phyloP scores from a whole-genome alignment of 2,888 invertebrate species.

The Teleiodes luculella region DNA sequence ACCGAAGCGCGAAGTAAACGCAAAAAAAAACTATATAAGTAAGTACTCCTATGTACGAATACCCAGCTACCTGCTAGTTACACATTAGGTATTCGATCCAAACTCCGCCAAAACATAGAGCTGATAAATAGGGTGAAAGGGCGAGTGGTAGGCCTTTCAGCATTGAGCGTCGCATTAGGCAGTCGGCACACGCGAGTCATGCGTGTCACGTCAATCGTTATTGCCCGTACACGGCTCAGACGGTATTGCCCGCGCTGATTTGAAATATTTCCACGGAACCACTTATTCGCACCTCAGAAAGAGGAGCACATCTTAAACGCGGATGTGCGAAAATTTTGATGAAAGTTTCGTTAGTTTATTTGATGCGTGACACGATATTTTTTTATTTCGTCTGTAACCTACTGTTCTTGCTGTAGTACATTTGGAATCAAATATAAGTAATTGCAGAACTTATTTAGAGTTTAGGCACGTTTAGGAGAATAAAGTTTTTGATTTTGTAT shows the following conservation, averaged over 20 bases:
- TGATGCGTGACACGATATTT: too few species aligned
- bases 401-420: too few species aligned
- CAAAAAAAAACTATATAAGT: too few species aligned
- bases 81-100: slow-evolving; percentile 29
- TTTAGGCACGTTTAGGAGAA: too few species aligned
- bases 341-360: too few species aligned
- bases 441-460: too few species aligned
- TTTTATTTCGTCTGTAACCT: too few species aligned
- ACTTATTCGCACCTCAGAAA: slow-evolving; percentile 71
- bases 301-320: slow-evolving; percentile 50
- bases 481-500: too few species aligned
- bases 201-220: slow-evolving; percentile 73
- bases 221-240: slow-evolving; percentile 54
- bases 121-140: slow-evolving; percentile 64
- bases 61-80: not conserved
- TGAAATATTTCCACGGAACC: slow-evolving; percentile 78
- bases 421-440: too few species aligned
- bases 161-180: slow-evolving; percentile 58
- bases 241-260: slow-evolving; percentile 66
- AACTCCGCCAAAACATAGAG: slow-evolving; percentile 48
- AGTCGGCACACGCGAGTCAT: slow-evolving; percentile 63
- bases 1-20: too few species aligned
- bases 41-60: too few species aligned
- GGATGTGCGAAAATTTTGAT: not conserved
- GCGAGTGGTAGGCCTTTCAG: slow-evolving; percentile 50